phyloP scores from a whole-genome alignment of 2,888 invertebrate genomes.

The Toxonevra muliebris region DNA sequence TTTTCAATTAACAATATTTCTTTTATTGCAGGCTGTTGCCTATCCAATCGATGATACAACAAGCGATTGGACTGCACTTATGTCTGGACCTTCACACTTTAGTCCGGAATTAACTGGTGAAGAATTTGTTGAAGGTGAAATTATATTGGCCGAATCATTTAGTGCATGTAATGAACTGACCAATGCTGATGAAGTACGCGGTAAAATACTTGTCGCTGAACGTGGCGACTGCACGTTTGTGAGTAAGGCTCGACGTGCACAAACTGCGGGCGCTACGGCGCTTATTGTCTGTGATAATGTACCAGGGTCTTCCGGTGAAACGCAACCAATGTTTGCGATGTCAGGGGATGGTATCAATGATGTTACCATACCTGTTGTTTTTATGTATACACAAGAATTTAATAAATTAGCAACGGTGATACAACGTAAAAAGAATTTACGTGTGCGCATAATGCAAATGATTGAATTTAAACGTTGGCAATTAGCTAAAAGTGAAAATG shows the following conservation, averaged over 20 bases:
- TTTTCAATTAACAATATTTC: not conserved
- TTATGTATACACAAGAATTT: constrained; percentile 84
- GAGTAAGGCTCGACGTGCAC: constrained; percentile 87
- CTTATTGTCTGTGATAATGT: constrained; percentile 89
- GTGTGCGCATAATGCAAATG: constrained; percentile 65
- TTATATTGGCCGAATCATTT: constrained; percentile 76
- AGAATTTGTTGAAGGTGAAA: constrained; percentile 72
- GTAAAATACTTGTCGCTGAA: constrained; percentile 84
- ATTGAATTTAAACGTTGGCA: constrained; percentile 63
- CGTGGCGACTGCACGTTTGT: constrained; percentile 94
- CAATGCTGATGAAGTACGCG: constrained; percentile 71
- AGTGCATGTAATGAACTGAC: constrained; percentile 71
- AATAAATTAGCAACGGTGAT: constrained; percentile 72
- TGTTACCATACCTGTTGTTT: constrained; percentile 89
- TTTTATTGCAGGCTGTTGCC: constrained; percentile 61
- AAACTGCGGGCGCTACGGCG: constrained; percentile 83
- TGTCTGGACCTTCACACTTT: constrained; percentile 92
- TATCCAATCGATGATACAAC: constrained; percentile 61
- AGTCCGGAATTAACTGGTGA: constrained; percentile 77
- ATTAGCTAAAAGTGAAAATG: constrained; percentile 46
- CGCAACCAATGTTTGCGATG: constrained; percentile 93
- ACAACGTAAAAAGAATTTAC: constrained; percentile 68
- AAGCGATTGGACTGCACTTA: constrained; percentile 66
- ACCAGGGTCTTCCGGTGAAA: constrained; percentile 76
- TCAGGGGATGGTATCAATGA: constrained; percentile 91